Percentiles rank a stretch among this genome's conserved stretches.
phyloP scores from a whole-genome alignment of 2,888 invertebrate species.

The Nezara viridula region DNA sequence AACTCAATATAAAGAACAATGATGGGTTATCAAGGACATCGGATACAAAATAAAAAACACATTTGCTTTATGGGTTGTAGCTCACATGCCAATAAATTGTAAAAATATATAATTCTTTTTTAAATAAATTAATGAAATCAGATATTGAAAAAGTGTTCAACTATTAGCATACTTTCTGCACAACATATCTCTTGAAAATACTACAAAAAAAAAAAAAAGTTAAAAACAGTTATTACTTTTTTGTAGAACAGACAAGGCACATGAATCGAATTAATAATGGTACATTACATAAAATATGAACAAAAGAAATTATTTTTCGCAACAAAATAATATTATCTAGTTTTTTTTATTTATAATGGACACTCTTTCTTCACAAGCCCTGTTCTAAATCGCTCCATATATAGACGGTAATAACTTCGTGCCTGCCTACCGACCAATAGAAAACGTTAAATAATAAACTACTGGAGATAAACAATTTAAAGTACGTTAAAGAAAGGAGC shows the following conservation, averaged over 20 bases:
- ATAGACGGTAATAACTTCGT: neutral
- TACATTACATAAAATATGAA: neutral
- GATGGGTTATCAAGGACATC: too few species aligned
- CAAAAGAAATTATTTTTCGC: neutral
- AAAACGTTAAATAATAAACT: constrained; percentile 7
- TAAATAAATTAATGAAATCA: too few species aligned
- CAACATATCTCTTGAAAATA: too few species aligned
- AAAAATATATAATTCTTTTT: too few species aligned
- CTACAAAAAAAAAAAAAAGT: neutral
- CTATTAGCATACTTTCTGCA: too few species aligned
- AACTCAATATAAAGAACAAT: too few species aligned
- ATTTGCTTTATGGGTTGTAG: too few species aligned
- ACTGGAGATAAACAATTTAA: constrained; percentile 4
- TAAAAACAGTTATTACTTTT: neutral
- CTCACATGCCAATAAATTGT: too few species aligned
- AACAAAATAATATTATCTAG: neutral
- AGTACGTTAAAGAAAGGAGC: neutral
- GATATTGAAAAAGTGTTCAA: too few species aligned
- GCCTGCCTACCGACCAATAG: neutral
- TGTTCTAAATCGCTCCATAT: neutral
- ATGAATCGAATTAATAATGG: neutral
- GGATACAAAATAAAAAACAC: too few species aligned
- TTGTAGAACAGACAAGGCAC: neutral
- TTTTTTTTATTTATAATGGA: neutral
- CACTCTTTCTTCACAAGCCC: neutral